These are phyloP conservation scores for Dilophus febrilis DNA, from an alignment of 2,888 invertebrate species.

Conservation along the genomic window DNA sequence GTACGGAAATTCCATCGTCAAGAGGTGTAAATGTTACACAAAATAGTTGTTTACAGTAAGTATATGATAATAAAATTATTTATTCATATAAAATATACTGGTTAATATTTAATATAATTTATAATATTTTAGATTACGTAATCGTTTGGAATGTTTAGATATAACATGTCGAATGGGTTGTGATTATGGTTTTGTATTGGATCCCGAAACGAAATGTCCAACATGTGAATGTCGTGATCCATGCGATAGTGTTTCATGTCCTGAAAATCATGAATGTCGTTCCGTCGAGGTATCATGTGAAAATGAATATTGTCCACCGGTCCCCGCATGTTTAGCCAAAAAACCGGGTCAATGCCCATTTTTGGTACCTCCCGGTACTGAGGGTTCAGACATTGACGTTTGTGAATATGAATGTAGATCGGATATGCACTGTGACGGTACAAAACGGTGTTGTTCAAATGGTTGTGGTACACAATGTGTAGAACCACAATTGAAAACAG, in stretches of 20 bases:
- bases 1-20: constrained; percentile 61
- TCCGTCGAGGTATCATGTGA: constrained; percentile 74
- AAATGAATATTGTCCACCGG: constrained; percentile 70
- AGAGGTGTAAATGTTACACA: constrained; percentile 35
- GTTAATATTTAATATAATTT: neutral
- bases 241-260: constrained; percentile 49
- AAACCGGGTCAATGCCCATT: constrained; percentile 72
- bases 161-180: constrained; percentile 69
- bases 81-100: neutral
- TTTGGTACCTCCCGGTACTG: constrained; percentile 48
- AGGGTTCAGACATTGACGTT: constrained; percentile 34
- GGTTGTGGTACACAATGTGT: constrained; percentile 76
- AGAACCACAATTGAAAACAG: constrained; percentile 52
- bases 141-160: constrained; percentile 47
- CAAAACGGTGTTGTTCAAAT: constrained; percentile 65
- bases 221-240: constrained; percentile 68
- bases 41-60: constrained; percentile 34
- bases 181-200: constrained; percentile 63
- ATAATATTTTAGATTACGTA: constrained; percentile 32
- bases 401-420: constrained; percentile 65
- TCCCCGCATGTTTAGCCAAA: constrained; percentile 60
- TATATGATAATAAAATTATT: neutral
- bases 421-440: constrained; percentile 55
- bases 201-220: constrained; percentile 52
- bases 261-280: constrained; percentile 52